These are phyloP conservation scores for Thelaira solivaga DNA, from an alignment of 2,888 invertebrate genomes.

Conservation along the genomic window DNA sequence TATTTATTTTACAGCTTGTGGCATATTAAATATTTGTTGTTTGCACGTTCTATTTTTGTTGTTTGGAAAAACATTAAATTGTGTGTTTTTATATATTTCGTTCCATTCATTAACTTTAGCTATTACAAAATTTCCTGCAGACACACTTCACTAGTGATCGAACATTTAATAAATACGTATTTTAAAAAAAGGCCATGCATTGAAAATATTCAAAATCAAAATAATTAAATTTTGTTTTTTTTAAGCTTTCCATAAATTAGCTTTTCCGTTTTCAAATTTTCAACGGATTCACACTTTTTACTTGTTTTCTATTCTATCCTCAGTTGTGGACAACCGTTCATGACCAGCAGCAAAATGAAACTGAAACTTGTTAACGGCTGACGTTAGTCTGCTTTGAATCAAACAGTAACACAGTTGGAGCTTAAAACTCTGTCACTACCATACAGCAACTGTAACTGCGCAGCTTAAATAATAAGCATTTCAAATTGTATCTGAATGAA, in stretches of 20 bases:
- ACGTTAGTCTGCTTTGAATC: slow-evolving; percentile 56
- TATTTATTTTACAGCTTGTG: not conserved
- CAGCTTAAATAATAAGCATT: slow-evolving; percentile 51
- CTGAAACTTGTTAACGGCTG: slow-evolving; percentile 64
- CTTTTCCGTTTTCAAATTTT: slow-evolving; percentile 11
- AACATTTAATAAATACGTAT: slow-evolving; percentile 9
- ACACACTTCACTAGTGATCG: slow-evolving; percentile 58
- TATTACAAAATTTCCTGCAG: slow-evolving; percentile 59
- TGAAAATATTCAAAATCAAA: slow-evolving; percentile 30
- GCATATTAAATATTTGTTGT: slow-evolving; percentile 7
- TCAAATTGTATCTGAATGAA: slow-evolving; percentile 36
- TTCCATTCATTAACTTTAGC: slow-evolving; percentile 60
- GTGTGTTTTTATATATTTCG: slow-evolving; percentile 27
- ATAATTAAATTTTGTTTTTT: slow-evolving; percentile 17
- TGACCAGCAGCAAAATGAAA: slow-evolving; percentile 65
- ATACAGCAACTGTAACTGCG: slow-evolving; percentile 52
- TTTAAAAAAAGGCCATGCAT: not conserved
- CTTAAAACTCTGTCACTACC: slow-evolving; percentile 29
- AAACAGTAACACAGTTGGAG: slow-evolving; percentile 35
- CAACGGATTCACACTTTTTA: not conserved
- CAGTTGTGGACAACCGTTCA: slow-evolving; percentile 59
- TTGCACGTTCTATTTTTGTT: slow-evolving; percentile 18
- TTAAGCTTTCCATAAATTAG: slow-evolving; percentile 1
- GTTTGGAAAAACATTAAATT: slow-evolving; percentile 29
- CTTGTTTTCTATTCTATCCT: slow-evolving; percentile 10